Base-by-base conservation (phyloP, 2,888 invertebrate genomes). In the Cephus spinipes region DNA sequence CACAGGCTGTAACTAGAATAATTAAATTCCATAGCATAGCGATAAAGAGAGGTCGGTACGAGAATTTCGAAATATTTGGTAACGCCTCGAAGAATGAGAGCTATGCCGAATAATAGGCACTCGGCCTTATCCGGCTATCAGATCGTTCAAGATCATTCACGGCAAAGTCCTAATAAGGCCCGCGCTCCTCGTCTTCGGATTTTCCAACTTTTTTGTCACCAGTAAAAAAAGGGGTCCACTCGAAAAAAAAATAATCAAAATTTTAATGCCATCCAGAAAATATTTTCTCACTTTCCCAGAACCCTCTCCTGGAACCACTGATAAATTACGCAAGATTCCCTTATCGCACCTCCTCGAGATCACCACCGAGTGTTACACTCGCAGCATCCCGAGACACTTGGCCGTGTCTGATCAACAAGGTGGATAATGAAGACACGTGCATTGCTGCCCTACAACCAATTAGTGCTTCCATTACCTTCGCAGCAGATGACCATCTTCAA, bases 1-100 rank as follows among this genome's bases (percentile, higher is more conserved):
- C 89, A 90, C 87, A 85, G 87, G 81, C 83, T 80, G 84, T 79
- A 83, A 86, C 86, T 86, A 85, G 85, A 88, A 87, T 90, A 90
- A 90, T 90, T 90, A 89, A 90, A 90, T 89, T 88, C 84, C 87
- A 83, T 68, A 23, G 69, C 3, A 0, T 30, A 33, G 34, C 69
- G 36, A 36, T 33, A n/a, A 76, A 71, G 69, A 4, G 23, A 12
- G 30, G 0, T 15, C 31, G 75, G 74, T 40, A 75, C 69, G 78
- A 78, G 78, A 78, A 75, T 76, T 76, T 78, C 78, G 74, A 78
- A 78, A 78, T 78, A 78, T 78, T 78, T 78, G 78, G 78, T 78
- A 68, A 78, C 78, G 78, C 78, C 78, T 76, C 40, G n/a, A 73
- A 75, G 69, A 69, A 69, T 30, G 69, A 40, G 15, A 40, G 40